Evolutionary conservation across 1,140 invertebrate species (phyloP), one percentile per base, ranked within the genome.

Genomic region (Lepidostoma basale): DNA sequence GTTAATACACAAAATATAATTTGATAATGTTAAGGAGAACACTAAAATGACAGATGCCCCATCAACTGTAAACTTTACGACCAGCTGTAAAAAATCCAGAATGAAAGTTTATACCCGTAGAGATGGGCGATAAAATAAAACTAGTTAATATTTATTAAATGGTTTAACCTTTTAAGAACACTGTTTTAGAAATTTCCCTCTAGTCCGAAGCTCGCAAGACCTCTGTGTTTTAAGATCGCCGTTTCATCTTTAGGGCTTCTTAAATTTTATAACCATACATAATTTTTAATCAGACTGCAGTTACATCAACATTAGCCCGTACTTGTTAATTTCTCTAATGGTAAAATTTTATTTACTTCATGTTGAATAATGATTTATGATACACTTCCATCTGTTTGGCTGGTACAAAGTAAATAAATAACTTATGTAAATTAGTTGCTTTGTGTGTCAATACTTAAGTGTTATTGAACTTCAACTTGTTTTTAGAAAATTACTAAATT

Each of bases 111-210:
- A 39, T 39, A 10, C 33, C n/a, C 54, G 30, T 39, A 36, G 26
- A 59, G 25, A 56, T 20, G 22, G 54, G 33, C 20, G 30, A 18
- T 39, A 39, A 45, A 59, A 59, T 39, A 22, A 40, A 59, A 59
- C 54, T 39, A 59, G 30, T 59, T 59, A 36, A 39, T 59, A 20
- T 59, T 39, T 59, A 59, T 59, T 39, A 59, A 59, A 59, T 59
- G 49, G 49, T 54, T 30, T 18, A 54, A 33, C 49, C 49, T 54
- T 54, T 54, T 54, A 54, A 54, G 49, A 54, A 33, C 49, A 54
- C 26, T 18, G 33, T 28, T 54, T 20, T 28, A 6, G 49, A 54
- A 54, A 26, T 54, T 33, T 28, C 8, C 49, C 12, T 4, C 22
- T 23, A 49, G 23, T 22, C 9, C 44, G 16, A 14, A 52, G 49